Base-by-base conservation (phyloP, 2,797 vertebrate genomes). In the Babyrousa celebensis region DNA sequence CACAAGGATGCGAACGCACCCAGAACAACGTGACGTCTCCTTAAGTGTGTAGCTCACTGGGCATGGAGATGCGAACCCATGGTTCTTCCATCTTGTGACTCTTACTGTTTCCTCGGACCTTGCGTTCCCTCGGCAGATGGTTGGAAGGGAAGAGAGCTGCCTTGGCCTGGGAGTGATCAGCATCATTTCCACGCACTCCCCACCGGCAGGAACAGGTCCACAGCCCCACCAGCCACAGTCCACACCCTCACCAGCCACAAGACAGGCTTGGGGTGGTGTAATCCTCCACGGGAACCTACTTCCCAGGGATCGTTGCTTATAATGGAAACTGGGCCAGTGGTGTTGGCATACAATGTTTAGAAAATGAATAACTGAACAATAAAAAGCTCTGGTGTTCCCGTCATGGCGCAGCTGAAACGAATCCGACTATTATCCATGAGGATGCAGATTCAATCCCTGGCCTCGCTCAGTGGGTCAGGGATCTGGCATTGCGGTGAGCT, bases 41-140 rank as follows among this genome's bases (percentile, higher is more conserved):
- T 7, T 3, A 5, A 5, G 32, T 27, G 18, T 27, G 74, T 9
- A 2, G 29, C 23, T 75, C 36, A 12, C 29, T 18, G 20, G 17
- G 23, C 21, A 18, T 0, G 0, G 4, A 3, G 5, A 8, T 21
- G 0, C 23, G 17, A 1, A 2, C 12, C 36, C 5, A 0, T 6
- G 29, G 29, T 21, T 40, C 62, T 52, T 68, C 29, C 1, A 4
- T 12, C 36, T 29, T 21, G 12, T 11, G 36, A 10, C 18, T 85
- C 32, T 70, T 3, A 17, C 9, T 9, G 4, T 40, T 18, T 29
- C 29, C 20, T 54, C n/a, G 7, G 36, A 4, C 3, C 80, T 36
- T 25, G 4, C 23, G 2, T 15, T 9, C 10, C 4, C 8, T 17
- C 25, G 3, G 7, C 36, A 80, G 36, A 21, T 10, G 43, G 32